phyloP scores from a whole-genome alignment of 2,113 vertebrate species.

The Archocentrus centrarchus region DNA sequence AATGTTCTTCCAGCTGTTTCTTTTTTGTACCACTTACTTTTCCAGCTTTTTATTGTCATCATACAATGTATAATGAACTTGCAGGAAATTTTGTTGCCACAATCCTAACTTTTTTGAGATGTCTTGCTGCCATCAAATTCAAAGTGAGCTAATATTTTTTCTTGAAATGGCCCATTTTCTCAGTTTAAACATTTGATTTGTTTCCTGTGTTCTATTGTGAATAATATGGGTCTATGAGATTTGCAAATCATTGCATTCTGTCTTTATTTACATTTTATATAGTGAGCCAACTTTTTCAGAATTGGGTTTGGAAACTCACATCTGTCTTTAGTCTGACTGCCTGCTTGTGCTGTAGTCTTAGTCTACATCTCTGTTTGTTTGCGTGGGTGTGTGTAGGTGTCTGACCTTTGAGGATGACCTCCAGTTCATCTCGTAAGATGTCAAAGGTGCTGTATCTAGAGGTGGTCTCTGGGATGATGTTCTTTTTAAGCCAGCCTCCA shows the following conservation, averaged over 20 bases:
- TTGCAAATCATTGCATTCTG: not conserved
- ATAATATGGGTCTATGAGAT: not conserved
- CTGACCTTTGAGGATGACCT: conserved; percentile 94
- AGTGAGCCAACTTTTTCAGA: not conserved
- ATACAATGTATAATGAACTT: no score
- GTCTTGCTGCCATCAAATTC: not conserved
- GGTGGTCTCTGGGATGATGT: conserved; percentile 94
- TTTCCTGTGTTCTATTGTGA: not conserved
- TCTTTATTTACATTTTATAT: not conserved
- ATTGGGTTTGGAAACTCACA: not conserved
- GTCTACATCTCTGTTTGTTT: not conserved
- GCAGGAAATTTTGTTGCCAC: no score
- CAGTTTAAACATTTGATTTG: not conserved
- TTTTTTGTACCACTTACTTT: not conserved
- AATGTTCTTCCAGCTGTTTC: not conserved
- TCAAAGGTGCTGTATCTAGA: conserved; percentile 95
- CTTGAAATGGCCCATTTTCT: not conserved
- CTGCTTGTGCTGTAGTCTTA: not conserved
- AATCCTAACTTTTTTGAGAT: not conserved
- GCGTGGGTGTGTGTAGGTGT: not conserved
- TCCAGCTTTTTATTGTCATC: not conserved
- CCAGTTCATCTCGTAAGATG: conserved; percentile 91
- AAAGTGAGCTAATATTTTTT: not conserved
- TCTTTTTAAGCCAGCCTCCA: conserved; percentile 94
- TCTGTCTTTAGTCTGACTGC: not conserved